Conservation (phyloP, 2,113 vertebrate species). For the Corythornis madagascariensis region DNA sequence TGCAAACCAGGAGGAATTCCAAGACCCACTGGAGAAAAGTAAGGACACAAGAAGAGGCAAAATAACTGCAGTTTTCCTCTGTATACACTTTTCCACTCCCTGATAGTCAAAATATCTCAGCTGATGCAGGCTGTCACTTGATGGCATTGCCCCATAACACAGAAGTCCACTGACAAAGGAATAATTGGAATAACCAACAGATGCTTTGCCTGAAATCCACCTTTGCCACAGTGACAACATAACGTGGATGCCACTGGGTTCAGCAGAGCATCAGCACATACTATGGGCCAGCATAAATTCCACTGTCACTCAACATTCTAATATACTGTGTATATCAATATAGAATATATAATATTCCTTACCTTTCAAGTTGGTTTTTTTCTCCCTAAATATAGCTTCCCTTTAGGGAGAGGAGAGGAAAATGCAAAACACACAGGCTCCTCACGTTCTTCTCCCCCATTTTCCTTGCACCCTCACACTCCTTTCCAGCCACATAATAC, state of each 20-base stretch:
- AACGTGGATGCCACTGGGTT: neutral
- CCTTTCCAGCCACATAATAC: neutral
- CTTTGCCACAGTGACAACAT: neutral
- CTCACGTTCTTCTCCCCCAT: neutral
- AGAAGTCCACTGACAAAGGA: neutral
- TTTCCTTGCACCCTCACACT: neutral
- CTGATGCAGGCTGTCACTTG: neutral
- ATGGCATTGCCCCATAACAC: neutral
- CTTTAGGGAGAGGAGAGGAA: neutral
- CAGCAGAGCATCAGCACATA: neutral
- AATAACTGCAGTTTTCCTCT: neutral
- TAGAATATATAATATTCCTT: neutral
- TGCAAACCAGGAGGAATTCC: neutral
- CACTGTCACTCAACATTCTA: neutral
- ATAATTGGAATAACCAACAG: neutral
- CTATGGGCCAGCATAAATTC: neutral
- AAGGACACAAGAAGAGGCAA: neutral
- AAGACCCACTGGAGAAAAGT: neutral
- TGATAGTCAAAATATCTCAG: neutral
- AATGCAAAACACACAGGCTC: neutral
- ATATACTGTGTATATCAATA: neutral
- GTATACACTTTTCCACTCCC: neutral
- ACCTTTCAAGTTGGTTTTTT: neutral
- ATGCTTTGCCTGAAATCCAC: neutral
- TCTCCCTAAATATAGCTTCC: neutral